Percentiles rank a stretch among this genome's conserved stretches.
phyloP scores from a whole-genome alignment of 2,888 invertebrate species.

The Eledone cirrhosa region DNA sequence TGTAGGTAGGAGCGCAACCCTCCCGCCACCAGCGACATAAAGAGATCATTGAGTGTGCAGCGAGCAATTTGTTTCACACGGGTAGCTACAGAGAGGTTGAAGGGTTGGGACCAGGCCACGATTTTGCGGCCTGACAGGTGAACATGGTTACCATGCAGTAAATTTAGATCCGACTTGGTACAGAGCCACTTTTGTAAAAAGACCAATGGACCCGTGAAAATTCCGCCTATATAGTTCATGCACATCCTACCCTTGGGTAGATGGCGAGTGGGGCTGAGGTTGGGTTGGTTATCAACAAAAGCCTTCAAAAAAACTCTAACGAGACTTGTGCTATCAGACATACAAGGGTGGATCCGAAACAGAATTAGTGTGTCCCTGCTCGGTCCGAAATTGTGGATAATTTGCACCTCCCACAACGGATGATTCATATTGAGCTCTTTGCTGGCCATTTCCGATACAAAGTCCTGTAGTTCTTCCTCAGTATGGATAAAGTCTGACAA shows the following conservation, averaged over 20 bases:
- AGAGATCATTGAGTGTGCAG: conserved; percentile 70
- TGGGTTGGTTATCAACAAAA: conserved; percentile 62
- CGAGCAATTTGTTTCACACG: conserved; percentile 71
- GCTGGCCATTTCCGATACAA: conserved; percentile 67
- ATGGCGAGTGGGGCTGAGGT: conserved; percentile 60
- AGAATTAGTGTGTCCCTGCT: conserved; percentile 67
- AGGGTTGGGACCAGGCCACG: conserved; percentile 70
- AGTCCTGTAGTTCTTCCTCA: conserved; percentile 66
- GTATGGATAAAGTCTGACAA: conserved; percentile 63
- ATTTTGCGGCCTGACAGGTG: conserved; percentile 59
- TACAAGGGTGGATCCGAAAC: conserved; percentile 69
- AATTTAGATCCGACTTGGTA: conserved; percentile 67
- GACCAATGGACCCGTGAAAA: conserved; percentile 69
- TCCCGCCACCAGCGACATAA: conserved; percentile 70
- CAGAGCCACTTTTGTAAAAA: conserved; percentile 69
- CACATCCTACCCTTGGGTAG: conserved; percentile 63
- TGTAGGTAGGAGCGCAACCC: conserved; percentile 69
- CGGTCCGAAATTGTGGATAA: conserved; percentile 67
- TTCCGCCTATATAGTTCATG: conserved; percentile 61
- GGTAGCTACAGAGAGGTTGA: conserved; percentile 65
- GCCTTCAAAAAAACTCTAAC: conserved; percentile 66
- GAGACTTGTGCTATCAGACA: conserved; percentile 71
- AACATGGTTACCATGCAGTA: conserved; percentile 63
- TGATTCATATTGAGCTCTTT: conserved; percentile 66
- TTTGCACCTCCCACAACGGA: conserved; percentile 71